phyloP scores from a whole-genome alignment of 2,113 vertebrate species.

The Sterna hirundo region DNA sequence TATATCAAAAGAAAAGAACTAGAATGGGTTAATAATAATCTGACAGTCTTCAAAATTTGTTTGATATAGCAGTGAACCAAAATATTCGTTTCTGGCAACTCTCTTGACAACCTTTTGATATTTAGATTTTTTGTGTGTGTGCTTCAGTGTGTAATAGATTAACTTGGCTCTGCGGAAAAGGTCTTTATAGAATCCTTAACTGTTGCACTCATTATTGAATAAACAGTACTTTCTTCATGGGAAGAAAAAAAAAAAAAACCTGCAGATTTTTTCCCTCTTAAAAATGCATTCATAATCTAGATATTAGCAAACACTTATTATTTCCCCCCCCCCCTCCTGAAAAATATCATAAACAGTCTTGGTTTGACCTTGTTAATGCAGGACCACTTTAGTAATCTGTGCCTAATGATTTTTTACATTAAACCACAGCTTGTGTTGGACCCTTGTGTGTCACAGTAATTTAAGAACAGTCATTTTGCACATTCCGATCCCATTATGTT shows the following conservation, averaged over 20 bases:
- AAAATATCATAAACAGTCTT: conserved; percentile 76
- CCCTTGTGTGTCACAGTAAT: conserved; percentile 90
- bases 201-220: conserved; percentile 35
- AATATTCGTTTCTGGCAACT: conserved; percentile 5
- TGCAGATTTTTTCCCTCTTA: neutral
- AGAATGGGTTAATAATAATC: neutral
- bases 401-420: conserved; percentile 92
- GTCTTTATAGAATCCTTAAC: conserved; percentile 49
- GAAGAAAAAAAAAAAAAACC: neutral
- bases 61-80: conserved; percentile 13
- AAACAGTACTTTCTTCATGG: conserved; percentile 10
- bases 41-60: conserved; percentile 12
- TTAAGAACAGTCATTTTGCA: conserved; percentile 95
- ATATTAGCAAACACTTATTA: conserved; percentile 60
- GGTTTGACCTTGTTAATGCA: conserved; percentile 83
- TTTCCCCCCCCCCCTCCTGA: neutral
- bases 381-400: conserved; percentile 83
- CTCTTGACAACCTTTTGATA: conserved; percentile 28
- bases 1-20: neutral
- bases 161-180: conserved; percentile 36
- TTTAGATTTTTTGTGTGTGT: conserved; percentile 17
- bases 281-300: conserved; percentile 61
- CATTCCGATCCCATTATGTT: conserved; percentile 99
- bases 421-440: conserved; percentile 86
- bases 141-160: conserved; percentile 57